Evolutionary conservation across 64 coral and sea anemone genomes (phyloP).

Genomic region (Montipora cactus): DNA sequence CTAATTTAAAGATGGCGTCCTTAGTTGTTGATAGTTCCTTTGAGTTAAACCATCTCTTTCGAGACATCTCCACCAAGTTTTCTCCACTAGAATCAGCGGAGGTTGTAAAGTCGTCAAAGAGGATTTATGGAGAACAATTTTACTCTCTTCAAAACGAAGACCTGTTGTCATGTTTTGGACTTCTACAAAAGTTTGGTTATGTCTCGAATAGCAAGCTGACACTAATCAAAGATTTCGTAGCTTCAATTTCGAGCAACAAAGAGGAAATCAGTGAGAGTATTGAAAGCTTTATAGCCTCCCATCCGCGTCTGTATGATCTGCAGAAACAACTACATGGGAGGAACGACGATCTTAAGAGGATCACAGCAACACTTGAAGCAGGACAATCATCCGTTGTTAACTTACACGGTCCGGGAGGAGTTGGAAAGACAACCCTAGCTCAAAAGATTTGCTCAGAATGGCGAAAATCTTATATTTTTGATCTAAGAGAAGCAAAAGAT

Average conservation of each 20-base stretch:
- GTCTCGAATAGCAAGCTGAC: background rate
- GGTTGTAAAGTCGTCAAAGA: background rate
- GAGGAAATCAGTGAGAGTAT: background rate
- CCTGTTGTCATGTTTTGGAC: background rate
- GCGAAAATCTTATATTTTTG: background rate
- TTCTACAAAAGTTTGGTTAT: background rate
- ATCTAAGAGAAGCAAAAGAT: slow-evolving; percentile 16
- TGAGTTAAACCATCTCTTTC: slow-evolving; percentile 4
- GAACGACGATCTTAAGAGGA: background rate
- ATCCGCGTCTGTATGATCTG: background rate
- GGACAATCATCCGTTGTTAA: background rate
- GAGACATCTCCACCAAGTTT: background rate
- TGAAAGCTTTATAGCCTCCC: background rate
- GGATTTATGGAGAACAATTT: slow-evolving; percentile 14
- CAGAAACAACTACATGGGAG: background rate
- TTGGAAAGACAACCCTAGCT: slow-evolving; percentile 28
- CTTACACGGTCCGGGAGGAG: background rate
- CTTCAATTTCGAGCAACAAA: background rate
- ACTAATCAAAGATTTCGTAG: background rate
- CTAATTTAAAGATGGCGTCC: background rate
- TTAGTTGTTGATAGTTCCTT: background rate
- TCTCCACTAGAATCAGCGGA: background rate
- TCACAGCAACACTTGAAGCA: background rate
- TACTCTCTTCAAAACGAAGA: background rate
- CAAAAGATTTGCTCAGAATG: slow-evolving; percentile 8